Conservation (phyloP, 2,797 vertebrate genomes). For the Molossus molossus region DNA sequence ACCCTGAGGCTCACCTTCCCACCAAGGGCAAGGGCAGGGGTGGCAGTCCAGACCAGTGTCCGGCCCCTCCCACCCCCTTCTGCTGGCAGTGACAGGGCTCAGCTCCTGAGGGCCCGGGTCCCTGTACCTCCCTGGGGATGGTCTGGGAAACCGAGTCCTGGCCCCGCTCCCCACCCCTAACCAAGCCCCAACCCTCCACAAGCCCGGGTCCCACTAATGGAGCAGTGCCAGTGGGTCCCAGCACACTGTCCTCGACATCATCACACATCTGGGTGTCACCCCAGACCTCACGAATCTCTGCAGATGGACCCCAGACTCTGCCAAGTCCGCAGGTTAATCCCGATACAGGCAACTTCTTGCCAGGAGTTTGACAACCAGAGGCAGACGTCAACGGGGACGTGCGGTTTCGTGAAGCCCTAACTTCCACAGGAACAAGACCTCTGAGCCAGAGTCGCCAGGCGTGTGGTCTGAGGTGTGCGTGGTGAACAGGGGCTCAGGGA, state of each 20-base stretch:
- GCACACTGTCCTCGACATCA: not conserved
- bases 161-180: not conserved
- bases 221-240: not conserved
- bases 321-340: not conserved
- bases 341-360: not conserved
- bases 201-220: not conserved
- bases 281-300: not conserved
- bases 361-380: not conserved
- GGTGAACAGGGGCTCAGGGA: not conserved
- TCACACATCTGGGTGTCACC: not conserved
- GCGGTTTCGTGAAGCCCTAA: not conserved
- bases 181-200: rapidly evolving
- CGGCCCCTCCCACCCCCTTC: not conserved
- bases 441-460: not conserved
- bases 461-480: rapidly evolving
- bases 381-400: not conserved
- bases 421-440: not conserved
- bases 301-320: not conserved
- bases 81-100: not conserved
- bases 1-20: not conserved
- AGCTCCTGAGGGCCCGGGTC: not conserved
- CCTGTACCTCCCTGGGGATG: too few species aligned
- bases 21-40: not conserved
- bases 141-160: not conserved
- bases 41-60: rapidly evolving